Conservation (phyloP, 2,797 vertebrate species). For the Ibycter americanus region DNA sequence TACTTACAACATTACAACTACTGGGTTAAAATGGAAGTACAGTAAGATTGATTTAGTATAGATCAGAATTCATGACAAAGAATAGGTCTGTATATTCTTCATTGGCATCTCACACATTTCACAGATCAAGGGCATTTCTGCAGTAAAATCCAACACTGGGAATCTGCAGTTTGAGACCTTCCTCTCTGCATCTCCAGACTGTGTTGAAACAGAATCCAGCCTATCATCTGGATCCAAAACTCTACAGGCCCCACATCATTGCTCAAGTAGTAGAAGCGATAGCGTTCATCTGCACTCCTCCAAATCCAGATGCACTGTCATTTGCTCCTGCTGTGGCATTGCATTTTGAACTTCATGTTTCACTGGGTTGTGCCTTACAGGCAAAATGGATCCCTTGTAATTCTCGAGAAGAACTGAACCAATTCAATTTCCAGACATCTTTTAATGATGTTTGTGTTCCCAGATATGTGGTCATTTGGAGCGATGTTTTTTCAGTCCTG, state of each 20-base stretch:
- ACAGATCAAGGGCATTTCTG: not conserved
- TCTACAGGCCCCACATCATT: not conserved
- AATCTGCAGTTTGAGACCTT: not conserved
- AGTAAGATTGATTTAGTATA: not conserved
- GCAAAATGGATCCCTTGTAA: not conserved
- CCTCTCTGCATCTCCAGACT: not conserved
- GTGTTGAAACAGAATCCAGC: not conserved
- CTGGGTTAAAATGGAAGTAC: not conserved
- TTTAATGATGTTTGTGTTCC: not conserved
- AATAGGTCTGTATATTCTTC: not conserved
- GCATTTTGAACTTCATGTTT: conserved; percentile 18
- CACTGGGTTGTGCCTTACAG: not conserved
- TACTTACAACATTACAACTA: not conserved
- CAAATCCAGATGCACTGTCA: not conserved
- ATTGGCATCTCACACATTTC: not conserved
- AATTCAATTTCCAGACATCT: not conserved
- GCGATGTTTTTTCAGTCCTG: not conserved
- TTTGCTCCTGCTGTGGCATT: conserved; percentile 5
- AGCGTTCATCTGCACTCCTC: conserved; percentile 8
- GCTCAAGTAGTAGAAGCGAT: not conserved
- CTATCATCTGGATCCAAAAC: not conserved
- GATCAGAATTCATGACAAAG: not conserved
- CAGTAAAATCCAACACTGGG: not conserved
- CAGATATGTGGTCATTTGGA: not conserved
- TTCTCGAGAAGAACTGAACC: not conserved